Percentiles rank a stretch among this genome's conserved stretches.
phyloP scores from a whole-genome alignment of 2,888 invertebrate genomes.

The Prosopocoilus inquinatus region DNA sequence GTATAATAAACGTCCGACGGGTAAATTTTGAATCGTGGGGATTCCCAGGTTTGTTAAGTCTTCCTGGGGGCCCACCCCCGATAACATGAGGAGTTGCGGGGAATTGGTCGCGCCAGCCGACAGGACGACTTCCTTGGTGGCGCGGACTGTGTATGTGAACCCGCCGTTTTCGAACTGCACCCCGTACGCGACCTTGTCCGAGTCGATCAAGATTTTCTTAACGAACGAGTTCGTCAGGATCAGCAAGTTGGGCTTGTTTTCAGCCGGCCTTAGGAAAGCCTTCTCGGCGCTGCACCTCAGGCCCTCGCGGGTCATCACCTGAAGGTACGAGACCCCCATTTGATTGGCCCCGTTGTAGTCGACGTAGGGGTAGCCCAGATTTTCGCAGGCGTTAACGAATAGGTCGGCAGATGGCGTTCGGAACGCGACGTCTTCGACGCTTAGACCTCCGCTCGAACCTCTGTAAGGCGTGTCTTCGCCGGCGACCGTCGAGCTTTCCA shows the following conservation, averaged over 20 bases:
- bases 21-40: slow-evolving; percentile 62
- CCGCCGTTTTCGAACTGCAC: slow-evolving; percentile 58
- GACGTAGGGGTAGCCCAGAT: slow-evolving; percentile 64
- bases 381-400: slow-evolving; percentile 61
- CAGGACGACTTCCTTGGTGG: slow-evolving; percentile 77
- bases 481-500: slow-evolving; percentile 54
- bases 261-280: slow-evolving; percentile 61
- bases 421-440: slow-evolving; percentile 44
- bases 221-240: slow-evolving; percentile 62
- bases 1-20: slow-evolving; percentile 65
- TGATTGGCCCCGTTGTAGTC: slow-evolving; percentile 68
- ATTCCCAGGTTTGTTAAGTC: slow-evolving; percentile 58
- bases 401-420: slow-evolving; percentile 53
- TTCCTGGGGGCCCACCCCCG: slow-evolving; percentile 68
- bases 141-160: slow-evolving; percentile 49
- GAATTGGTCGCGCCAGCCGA: slow-evolving; percentile 86
- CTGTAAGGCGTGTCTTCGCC: slow-evolving; percentile 51
- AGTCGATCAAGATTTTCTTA: slow-evolving; percentile 65
- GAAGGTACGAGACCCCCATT: slow-evolving; percentile 62
- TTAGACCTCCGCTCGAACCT: slow-evolving; percentile 51
- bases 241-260: slow-evolving; percentile 63
- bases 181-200: slow-evolving; percentile 60
- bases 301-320: slow-evolving; percentile 60
- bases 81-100: slow-evolving; percentile 86
- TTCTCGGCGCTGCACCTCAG: slow-evolving; percentile 65